Evolutionary conservation across 2,113 vertebrate genomes (phyloP).

Genomic region (Rattus norvegicus): DNA sequence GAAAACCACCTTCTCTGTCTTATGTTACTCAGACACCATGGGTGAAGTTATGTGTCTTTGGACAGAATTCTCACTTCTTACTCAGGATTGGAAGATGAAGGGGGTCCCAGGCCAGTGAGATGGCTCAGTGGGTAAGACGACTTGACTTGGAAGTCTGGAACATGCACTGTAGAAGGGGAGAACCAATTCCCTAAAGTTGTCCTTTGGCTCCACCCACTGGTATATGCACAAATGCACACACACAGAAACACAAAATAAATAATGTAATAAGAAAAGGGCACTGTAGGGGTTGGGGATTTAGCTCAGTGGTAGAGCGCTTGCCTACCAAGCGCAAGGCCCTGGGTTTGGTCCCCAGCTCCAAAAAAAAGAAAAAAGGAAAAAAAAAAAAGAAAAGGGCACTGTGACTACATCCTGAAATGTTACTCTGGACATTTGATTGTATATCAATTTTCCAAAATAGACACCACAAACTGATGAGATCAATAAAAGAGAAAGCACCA

Average conservation of each 20-base stretch:
- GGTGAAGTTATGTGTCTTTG: neutral
- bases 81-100: neutral
- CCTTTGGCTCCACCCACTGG: neutral
- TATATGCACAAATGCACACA: neutral
- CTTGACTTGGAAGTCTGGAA: neutral
- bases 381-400: neutral
- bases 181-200: neutral
- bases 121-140: neutral
- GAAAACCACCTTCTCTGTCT: accelerated
- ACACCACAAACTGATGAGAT: neutral
- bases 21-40: neutral
- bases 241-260: neutral
- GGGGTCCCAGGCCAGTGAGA: neutral
- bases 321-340: no score
- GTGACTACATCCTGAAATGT: neutral
- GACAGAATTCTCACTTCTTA: neutral
- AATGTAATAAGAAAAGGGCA: neutral
- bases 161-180: neutral
- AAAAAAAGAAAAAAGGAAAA: no score
- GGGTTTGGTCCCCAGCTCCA: no score
- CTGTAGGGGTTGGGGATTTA: no score
- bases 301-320: no score
- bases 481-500: neutral
- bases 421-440: neutral
- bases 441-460: no score